Conservation (phyloP, 2,888 invertebrate genomes). For the Pammene aurita region DNA sequence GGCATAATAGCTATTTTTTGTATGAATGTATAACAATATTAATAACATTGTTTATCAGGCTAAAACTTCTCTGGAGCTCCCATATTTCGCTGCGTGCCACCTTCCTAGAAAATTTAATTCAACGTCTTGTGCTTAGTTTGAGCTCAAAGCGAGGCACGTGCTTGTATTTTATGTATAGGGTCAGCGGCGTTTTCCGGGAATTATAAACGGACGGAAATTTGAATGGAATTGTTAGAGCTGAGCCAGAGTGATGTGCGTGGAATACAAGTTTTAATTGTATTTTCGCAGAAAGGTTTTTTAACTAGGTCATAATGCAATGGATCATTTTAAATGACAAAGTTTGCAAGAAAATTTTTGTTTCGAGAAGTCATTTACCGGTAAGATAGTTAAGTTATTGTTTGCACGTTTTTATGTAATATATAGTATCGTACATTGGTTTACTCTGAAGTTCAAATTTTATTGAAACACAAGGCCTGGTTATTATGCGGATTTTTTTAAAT, state of each 20-base stretch:
- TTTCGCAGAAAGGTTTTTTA: not conserved
- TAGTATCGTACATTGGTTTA: too few relatives aligned
- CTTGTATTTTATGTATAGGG: constrained; percentile 38
- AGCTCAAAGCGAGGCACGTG: constrained; percentile 51
- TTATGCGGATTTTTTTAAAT: too few relatives aligned
- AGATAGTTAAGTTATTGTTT: too few relatives aligned
- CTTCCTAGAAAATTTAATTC: constrained; percentile 67
- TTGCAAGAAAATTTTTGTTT: too few relatives aligned
- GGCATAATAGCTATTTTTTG: not conserved
- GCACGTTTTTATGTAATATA: too few relatives aligned
- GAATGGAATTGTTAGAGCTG: constrained; percentile 18
- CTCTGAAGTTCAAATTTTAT: too few relatives aligned
- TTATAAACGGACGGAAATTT: constrained; percentile 35
- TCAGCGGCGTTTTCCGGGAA: constrained; percentile 43
- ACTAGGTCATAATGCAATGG: too few relatives aligned
- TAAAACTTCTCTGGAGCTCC: constrained; percentile 38
- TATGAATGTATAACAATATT: not conserved
- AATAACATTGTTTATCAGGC: constrained; percentile 12
- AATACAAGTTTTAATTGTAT: not conserved
- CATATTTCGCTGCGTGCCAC: constrained; percentile 63
- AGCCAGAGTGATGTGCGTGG: not conserved
- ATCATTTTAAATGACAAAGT: too few relatives aligned
- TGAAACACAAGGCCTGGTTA: too few relatives aligned
- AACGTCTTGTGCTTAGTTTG: constrained; percentile 59
- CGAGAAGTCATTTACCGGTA: too few relatives aligned